Evolutionary conservation across 2,888 invertebrate genomes (phyloP).

Genomic region (Apoda limacodes): DNA sequence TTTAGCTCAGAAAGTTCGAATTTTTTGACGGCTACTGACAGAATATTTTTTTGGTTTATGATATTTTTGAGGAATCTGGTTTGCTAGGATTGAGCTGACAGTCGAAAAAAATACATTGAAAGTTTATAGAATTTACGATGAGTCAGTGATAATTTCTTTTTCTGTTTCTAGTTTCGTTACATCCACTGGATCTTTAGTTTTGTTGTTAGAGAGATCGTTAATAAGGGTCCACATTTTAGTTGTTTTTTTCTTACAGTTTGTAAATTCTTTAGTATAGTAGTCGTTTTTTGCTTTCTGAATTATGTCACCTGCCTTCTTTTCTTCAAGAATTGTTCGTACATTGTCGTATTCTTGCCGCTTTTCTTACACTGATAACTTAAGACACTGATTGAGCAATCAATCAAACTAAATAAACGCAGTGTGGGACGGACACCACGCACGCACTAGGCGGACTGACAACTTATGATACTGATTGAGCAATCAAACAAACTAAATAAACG

Average conservation of each 20-base stretch:
- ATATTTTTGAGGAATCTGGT: neutral
- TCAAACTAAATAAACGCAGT: no score
- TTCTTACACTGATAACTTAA: no score
- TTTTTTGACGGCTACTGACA: neutral
- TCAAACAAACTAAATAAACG: no score
- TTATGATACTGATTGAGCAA: no score
- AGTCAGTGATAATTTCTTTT: neutral
- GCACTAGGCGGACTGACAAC: no score
- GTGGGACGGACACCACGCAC: no score
- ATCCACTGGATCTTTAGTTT: neutral
- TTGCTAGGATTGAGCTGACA: slow-evolving; percentile 3
- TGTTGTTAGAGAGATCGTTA: slow-evolving; percentile 2
- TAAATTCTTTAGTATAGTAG: slow-evolving; percentile 1
- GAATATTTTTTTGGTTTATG: neutral
- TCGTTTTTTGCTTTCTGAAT: slow-evolving; percentile 3
- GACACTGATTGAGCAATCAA: no score
- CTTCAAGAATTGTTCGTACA: no score
- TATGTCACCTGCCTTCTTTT: no score
- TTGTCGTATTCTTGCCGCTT: no score
- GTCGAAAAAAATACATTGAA: slow-evolving; percentile 3
- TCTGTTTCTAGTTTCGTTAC: neutral
- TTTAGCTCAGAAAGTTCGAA: neutral
- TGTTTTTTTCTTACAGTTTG: neutral
- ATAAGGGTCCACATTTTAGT: slow-evolving; percentile 6
- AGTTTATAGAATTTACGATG: slow-evolving; percentile 3